Conservation (phyloP, 2,113 vertebrate genomes). For the Tragelaphus imberbis region DNA sequence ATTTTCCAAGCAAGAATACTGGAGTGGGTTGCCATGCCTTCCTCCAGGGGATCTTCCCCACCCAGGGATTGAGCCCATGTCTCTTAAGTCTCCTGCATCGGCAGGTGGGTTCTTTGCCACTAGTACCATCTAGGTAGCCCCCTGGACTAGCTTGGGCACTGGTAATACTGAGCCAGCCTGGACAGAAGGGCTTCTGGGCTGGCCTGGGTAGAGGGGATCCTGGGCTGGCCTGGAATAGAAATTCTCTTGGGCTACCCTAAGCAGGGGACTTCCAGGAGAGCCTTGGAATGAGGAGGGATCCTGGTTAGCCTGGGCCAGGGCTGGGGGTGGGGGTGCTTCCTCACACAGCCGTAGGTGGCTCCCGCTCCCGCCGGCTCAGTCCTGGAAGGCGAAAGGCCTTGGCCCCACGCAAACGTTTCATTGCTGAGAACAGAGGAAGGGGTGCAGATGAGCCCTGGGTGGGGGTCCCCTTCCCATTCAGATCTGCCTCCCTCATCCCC, state of each 20-base stretch:
- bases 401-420: conserved; percentile 85
- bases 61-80: background rate
- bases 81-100: background rate
- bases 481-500: background rate
- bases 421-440: conserved; percentile 67
- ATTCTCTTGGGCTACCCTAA: background rate
- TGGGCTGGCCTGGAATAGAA: background rate
- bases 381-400: conserved; percentile 95
- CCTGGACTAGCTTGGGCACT: background rate
- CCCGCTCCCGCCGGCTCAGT: conserved; percentile 89
- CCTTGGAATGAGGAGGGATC: background rate
- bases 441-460: background rate
- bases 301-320: background rate
- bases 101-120: background rate
- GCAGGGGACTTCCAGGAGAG: background rate
- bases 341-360: conserved; percentile 82
- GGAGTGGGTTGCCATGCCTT: background rate
- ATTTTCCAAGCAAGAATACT: background rate
- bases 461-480: background rate
- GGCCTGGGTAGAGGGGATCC: too few species aligned
- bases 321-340: background rate
- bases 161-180: background rate
- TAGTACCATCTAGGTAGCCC: background rate
- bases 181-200: too few species aligned
- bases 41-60: background rate